These are phyloP conservation scores for Nixonia krombeini DNA, from an alignment of 1,140 invertebrate species.

Conservation along the genomic window DNA sequence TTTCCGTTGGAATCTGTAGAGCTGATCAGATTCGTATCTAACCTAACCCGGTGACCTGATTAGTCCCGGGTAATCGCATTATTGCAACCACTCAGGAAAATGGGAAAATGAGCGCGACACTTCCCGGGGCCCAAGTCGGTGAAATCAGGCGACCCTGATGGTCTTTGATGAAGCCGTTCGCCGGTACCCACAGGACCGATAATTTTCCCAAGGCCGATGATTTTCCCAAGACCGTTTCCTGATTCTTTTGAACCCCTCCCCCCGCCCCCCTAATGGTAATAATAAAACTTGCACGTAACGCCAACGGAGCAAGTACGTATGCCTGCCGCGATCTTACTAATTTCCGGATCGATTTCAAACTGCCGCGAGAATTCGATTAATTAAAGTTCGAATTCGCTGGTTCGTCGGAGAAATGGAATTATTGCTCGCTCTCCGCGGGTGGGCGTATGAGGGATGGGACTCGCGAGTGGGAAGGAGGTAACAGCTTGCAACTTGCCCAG, in stretches of 20 bases:
- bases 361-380: slow-evolving; percentile 61
- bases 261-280: slow-evolving; percentile 5
- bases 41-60: too few relatives aligned
- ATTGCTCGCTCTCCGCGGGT: slow-evolving; percentile 51
- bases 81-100: too few relatives aligned
- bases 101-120: too few relatives aligned
- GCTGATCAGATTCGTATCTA: too few relatives aligned
- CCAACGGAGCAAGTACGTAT: slow-evolving; percentile 15
- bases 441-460: slow-evolving; percentile 38
- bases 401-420: slow-evolving; percentile 64
- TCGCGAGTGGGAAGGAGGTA: slow-evolving; percentile 46
- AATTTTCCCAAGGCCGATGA: too few relatives aligned
- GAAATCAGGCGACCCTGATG: too few relatives aligned
- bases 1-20: too few relatives aligned
- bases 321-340: slow-evolving; percentile 57
- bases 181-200: too few relatives aligned
- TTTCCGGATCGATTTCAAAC: slow-evolving; percentile 56
- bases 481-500: slow-evolving; percentile 59
- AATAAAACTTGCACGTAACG: slow-evolving; percentile 29
- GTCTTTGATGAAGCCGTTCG: too few relatives aligned
- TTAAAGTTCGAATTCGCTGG: slow-evolving; percentile 66
- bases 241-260: background rate
- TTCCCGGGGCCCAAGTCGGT: too few relatives aligned
- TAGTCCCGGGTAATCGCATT: too few relatives aligned
- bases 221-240: too few relatives aligned